Conservation (phyloP, 2,797 vertebrate genomes). For the Enoplosus armatus region DNA sequence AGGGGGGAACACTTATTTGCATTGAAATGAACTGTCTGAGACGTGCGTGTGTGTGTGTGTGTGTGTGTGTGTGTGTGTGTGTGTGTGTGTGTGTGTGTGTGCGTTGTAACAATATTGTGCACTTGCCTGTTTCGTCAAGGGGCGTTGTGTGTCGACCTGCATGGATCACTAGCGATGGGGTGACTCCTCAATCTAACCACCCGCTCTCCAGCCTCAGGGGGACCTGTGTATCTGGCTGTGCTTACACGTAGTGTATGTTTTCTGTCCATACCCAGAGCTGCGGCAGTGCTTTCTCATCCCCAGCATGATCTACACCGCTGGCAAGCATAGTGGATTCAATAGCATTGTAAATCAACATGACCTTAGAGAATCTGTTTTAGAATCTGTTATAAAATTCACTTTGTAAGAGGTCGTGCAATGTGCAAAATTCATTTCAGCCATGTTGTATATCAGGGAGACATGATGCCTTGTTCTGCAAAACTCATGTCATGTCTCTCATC, state of each 20-base stretch:
- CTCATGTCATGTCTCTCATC: not conserved
- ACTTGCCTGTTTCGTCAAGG: constrained; percentile 52
- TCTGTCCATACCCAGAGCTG: constrained; percentile 35
- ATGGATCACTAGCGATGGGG: constrained; percentile 71
- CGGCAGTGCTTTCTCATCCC: constrained; percentile 23
- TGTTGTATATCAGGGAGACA: constrained; percentile 15
- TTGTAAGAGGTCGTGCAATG: constrained; percentile 22
- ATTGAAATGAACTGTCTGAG: constrained; percentile 82
- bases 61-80: constrained; percentile 23
- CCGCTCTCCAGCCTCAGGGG: constrained; percentile 40
- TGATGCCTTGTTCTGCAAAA: not conserved
- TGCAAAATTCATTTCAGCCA: constrained; percentile 25
- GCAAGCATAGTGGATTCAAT: constrained; percentile 10
- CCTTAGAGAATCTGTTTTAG: constrained; percentile 14
- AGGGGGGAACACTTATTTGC: constrained; percentile 76
- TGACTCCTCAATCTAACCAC: constrained; percentile 62
- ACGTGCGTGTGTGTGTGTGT: constrained; percentile 22
- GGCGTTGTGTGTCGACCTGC: constrained; percentile 52
- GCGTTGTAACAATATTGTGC: constrained; percentile 21
- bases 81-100: constrained; percentile 17
- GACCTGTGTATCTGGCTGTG: constrained; percentile 40
- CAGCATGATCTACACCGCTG: constrained; percentile 27
- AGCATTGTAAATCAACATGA: constrained; percentile 40
- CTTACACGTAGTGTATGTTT: constrained; percentile 53
- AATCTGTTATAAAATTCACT: constrained; percentile 16